Conservation (phyloP, 2,888 invertebrate species). For the Pherbina coryleti region DNA sequence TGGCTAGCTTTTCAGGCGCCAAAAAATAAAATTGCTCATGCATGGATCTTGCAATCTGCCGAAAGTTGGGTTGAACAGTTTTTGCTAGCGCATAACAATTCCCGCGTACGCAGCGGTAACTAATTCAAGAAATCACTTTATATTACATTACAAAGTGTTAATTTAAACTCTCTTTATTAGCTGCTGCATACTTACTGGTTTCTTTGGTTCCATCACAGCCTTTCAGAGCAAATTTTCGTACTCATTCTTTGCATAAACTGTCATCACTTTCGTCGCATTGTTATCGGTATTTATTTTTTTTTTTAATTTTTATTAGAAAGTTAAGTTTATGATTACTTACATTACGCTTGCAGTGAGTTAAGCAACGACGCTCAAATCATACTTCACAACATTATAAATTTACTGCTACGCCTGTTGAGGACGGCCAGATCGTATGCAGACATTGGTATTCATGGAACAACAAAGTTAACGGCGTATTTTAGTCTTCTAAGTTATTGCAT, state of each 20-base stretch:
- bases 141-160: background rate
- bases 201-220: conserved; percentile 91
- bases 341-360: conserved; percentile 63
- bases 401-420: conserved; percentile 81
- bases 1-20: conserved; percentile 90
- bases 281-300: conserved; percentile 56
- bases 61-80: conserved; percentile 93
- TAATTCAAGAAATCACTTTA: conserved; percentile 15
- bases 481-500: conserved; percentile 92
- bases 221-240: conserved; percentile 89
- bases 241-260: conserved; percentile 70
- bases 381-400: conserved; percentile 79
- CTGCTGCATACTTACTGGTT: conserved; percentile 89
- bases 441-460: conserved; percentile 87
- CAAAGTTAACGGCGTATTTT: conserved; percentile 93
- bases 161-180: conserved; percentile 63
- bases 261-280: conserved; percentile 60
- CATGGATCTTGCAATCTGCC: conserved; percentile 92
- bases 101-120: conserved; percentile 85
- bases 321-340: background rate
- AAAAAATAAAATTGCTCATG: conserved; percentile 89
- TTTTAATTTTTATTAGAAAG: conserved; percentile 15
- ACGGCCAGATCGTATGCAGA: conserved; percentile 89
- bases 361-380: conserved; percentile 74
- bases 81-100: conserved; percentile 86